Percentiles rank a stretch among this genome's conserved stretches.
Conservation (phyloP, 2,888 invertebrate species). For the Ormyrus pomaceus region DNA sequence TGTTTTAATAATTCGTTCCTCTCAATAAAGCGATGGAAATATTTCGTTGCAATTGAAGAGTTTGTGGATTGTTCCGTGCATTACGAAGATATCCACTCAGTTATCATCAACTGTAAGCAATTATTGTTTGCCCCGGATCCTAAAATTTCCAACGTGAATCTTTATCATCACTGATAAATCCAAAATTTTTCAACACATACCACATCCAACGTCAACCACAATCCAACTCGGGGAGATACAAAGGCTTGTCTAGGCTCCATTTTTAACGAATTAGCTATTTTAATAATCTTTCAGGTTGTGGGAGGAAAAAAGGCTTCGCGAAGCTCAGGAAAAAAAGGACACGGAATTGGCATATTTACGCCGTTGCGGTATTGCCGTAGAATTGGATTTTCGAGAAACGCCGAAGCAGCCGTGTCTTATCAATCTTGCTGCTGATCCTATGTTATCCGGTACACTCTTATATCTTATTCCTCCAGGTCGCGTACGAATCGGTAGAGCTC, state of each 20-base stretch:
- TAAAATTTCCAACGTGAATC: no score
- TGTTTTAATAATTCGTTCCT: no score
- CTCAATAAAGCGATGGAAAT: not conserved
- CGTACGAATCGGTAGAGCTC: conserved; percentile 76
- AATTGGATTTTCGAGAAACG: conserved; percentile 72
- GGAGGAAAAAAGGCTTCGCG: conserved; percentile 74
- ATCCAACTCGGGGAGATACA: no score
- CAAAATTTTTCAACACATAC: no score
- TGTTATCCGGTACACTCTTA: conserved; percentile 79
- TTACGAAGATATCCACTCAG: no score
- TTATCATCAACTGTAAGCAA: no score
- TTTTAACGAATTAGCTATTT: conserved; percentile 22
- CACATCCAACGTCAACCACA: no score
- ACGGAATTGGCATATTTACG: conserved; percentile 77
- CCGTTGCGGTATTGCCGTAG: conserved; percentile 79
- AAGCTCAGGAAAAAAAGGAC: conserved; percentile 76
- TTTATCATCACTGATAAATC: no score
- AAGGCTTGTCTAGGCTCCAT: no score
- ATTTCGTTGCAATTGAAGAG: not conserved
- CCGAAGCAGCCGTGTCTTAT: conserved; percentile 78
- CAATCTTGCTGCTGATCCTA: conserved; percentile 82
- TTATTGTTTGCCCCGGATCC: no score
- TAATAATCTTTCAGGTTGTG: conserved; percentile 73
- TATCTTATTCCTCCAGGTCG: conserved; percentile 77
- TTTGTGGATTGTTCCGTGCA: no score